Conservation (phyloP, 1,140 invertebrate species). For the Galleria mellonella region DNA sequence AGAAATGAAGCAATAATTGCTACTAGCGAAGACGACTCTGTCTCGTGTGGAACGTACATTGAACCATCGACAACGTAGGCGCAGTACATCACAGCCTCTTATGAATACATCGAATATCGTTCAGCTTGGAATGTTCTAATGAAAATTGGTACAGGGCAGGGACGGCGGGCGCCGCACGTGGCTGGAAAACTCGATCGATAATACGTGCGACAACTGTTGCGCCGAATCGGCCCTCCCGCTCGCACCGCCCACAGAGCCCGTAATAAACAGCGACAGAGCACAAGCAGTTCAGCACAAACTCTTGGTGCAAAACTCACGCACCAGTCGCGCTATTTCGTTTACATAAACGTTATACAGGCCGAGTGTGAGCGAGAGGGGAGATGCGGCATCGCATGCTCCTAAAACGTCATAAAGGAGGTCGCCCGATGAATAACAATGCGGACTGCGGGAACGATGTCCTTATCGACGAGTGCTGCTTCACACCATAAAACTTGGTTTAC, state of each 20-base stretch:
- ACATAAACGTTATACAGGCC: background rate
- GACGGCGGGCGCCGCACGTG: constrained; percentile 50
- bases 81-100: background rate
- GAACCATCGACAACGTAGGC: background rate
- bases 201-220: constrained; percentile 64
- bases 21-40: constrained; percentile 12
- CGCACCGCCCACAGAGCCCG: constrained; percentile 8
- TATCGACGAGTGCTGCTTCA: constrained; percentile 19
- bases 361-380: constrained; percentile 25
- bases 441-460: constrained; percentile 65
- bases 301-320: constrained; percentile 58
- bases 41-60: background rate
- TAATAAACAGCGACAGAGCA: constrained; percentile 21
- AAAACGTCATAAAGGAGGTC: constrained; percentile 65
- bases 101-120: constrained; percentile 14
- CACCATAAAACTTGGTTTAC: background rate
- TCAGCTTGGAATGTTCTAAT: constrained; percentile 9
- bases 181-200: constrained; percentile 46
- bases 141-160: constrained; percentile 15
- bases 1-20: constrained; percentile 41
- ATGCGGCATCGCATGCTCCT: constrained; percentile 60
- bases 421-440: constrained; percentile 68
- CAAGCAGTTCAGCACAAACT: constrained; percentile 42
- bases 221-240: constrained; percentile 34
- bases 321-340: constrained; percentile 22